Evolutionary conservation across 2,113 vertebrate genomes (phyloP), one percentile per base, ranked within the genome.

Genomic region (Misgurnus anguillicaudatus): DNA sequence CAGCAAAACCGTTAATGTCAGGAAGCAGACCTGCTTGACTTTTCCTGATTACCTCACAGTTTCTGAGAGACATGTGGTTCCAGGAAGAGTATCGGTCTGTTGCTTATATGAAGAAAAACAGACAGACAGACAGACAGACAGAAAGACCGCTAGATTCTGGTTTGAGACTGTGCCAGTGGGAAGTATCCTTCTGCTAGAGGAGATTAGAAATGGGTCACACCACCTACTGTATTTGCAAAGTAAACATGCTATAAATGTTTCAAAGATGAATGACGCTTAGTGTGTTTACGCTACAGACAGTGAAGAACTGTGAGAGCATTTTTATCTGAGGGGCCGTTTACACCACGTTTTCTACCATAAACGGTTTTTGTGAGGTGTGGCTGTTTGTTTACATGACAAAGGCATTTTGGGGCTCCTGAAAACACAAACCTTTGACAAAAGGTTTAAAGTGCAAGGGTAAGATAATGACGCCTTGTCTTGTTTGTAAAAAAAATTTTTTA

Each of bases 141-240:
- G 3, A 72, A 2, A 57, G 55, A 51, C 21, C 6, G 58, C 9
- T 19, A 60, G 38, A 24, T 16, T 74, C n/a, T 24, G 57, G 70
- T 60, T 38, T 58, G 53, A 58, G 67, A 24, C 67, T 36, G 36
- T n/a, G 60, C 19, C 36, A 71, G 69, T 53, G 38, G 39, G 48
- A 74, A 74, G 24, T 73, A 38, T 13, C 41, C 39, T 24, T n/a
- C 61, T 38, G 9, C 24, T 45, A 47, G 39, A 61, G 21, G 6
- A 45, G 41, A 74, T 74, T 74, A 74, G 57, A 19, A 19, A 16
- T 11, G 48, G 38, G 38, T 42, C 19, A 31, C 24, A 9, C 53
- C 53, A 51, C 55, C 55, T 42, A 19, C 70, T 60, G 19, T 73
- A 60, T 60, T 73, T 73, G 70, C 55, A 73, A 53, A 73, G 17